phyloP scores from a whole-genome alignment of 2,797 vertebrate species.

The Semotilus atromaculatus region DNA sequence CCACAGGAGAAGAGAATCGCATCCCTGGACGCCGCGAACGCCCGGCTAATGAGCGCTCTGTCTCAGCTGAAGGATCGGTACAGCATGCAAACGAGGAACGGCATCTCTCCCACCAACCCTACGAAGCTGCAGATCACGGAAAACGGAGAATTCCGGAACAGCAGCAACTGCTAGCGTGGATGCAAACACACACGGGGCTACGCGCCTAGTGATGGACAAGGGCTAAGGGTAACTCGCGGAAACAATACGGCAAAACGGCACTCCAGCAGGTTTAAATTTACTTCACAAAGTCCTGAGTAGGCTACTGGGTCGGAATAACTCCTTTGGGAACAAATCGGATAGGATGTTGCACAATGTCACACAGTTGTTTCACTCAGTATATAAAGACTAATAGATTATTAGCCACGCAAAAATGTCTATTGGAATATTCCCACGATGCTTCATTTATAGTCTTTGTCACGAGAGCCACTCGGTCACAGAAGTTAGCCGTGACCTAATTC shows the following conservation, averaged over 20 bases:
- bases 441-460: conserved; percentile 23
- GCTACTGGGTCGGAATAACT: not conserved
- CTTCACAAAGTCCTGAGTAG: not conserved
- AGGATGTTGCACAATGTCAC: conserved; percentile 18
- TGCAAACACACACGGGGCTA: conserved; percentile 4
- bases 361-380: not conserved
- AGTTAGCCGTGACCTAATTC: not conserved
- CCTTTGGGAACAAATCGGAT: not conserved
- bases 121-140: conserved; percentile 98
- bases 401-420: conserved; percentile 33
- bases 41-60: conserved; percentile 94
- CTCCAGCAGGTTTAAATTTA: not conserved
- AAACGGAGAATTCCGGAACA: conserved; percentile 98
- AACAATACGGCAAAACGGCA: not conserved
- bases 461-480: not conserved
- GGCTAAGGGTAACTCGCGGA: conserved; percentile 54
- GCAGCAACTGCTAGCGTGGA: conserved; percentile 88
- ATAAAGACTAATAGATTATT: conserved; percentile 13
- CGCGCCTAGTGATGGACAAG: conserved; percentile 43
- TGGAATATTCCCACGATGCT: not conserved
- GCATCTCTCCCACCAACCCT: conserved; percentile 97
- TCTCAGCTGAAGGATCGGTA: conserved; percentile 98
- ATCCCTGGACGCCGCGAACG: conserved; percentile 92
- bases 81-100: conserved; percentile 94
- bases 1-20: conserved; percentile 93